Percentiles rank a stretch among this genome's conserved stretches.
These are phyloP conservation scores for Arion vulgaris DNA, from an alignment of 1,140 invertebrate genomes.

Conservation along the genomic window DNA sequence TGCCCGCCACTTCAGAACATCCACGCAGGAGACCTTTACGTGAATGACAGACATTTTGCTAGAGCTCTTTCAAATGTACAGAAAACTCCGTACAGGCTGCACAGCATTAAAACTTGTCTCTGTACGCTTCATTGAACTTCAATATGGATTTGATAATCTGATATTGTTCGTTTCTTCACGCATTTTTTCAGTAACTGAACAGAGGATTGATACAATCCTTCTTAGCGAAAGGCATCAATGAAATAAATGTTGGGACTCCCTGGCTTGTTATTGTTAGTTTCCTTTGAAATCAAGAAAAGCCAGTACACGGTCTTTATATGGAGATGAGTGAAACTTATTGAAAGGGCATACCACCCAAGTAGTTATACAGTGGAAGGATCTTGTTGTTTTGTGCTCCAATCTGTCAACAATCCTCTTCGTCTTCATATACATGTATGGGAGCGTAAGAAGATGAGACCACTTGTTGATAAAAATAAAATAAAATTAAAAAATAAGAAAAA, in stretches of 20 bases:
- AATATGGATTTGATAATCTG: neutral
- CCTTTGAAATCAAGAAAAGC: neutral
- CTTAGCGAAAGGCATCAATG: neutral
- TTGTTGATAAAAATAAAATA: too few species aligned
- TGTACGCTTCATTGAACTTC: neutral
- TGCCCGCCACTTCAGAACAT: neutral
- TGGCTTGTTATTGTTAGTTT: neutral
- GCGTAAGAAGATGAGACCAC: too few species aligned
- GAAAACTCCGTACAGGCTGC: neutral
- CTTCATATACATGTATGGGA: neutral
- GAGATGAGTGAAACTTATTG: neutral
- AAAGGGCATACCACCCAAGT: neutral
- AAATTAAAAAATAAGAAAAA: neutral
- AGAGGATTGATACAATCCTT: neutral
- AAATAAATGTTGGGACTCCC: too few species aligned
- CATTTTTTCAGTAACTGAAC: neutral
- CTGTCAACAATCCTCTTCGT: neutral
- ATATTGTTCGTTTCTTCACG: neutral
- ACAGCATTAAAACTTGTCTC: neutral
- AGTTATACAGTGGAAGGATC: neutral
- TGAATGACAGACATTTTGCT: neutral
- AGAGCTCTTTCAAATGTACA: neutral
- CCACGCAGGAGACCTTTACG: neutral
- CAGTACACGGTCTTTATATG: neutral
- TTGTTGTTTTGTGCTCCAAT: neutral